A percentile compares a stretch with the other conserved stretches of the same genome.
Evolutionary conservation across 2,797 vertebrate species (phyloP).

Genomic region (Gymnodraco acuticeps): DNA sequence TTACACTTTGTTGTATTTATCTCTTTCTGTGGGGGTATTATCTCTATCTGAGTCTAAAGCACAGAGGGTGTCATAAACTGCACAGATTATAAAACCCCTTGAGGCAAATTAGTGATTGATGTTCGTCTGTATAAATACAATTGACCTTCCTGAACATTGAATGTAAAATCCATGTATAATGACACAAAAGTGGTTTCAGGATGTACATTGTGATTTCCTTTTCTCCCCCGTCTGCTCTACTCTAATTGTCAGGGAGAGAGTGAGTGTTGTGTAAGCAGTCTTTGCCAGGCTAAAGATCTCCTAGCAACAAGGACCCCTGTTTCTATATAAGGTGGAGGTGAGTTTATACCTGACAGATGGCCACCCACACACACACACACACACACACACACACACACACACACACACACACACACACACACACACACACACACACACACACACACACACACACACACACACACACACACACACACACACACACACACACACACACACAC

Average conservation of each 20-base stretch:
- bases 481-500: too few relatives aligned
- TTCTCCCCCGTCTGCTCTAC: not conserved
- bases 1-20: not conserved
- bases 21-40: not conserved
- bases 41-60: not conserved
- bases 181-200: not conserved
- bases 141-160: not conserved
- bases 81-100: not conserved
- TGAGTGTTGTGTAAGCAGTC: slow-evolving; percentile 17
- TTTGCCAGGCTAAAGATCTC: slow-evolving; percentile 53
- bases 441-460: too few relatives aligned
- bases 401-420: too few relatives aligned
- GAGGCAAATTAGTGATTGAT: not conserved
- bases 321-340: slow-evolving; percentile 63
- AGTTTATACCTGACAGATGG: slow-evolving; percentile 74
- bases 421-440: too few relatives aligned
- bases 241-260: slow-evolving; percentile 20
- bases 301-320: slow-evolving; percentile 71
- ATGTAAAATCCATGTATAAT: not conserved
- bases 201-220: not conserved
- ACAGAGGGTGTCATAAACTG: not conserved
- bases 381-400: too few relatives aligned
- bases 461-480: too few relatives aligned
- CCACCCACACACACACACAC: not conserved
- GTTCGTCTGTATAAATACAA: too few relatives aligned